Base-by-base conservation (phyloP, 2,113 vertebrate genomes). In the Recurvirostra avosetta region DNA sequence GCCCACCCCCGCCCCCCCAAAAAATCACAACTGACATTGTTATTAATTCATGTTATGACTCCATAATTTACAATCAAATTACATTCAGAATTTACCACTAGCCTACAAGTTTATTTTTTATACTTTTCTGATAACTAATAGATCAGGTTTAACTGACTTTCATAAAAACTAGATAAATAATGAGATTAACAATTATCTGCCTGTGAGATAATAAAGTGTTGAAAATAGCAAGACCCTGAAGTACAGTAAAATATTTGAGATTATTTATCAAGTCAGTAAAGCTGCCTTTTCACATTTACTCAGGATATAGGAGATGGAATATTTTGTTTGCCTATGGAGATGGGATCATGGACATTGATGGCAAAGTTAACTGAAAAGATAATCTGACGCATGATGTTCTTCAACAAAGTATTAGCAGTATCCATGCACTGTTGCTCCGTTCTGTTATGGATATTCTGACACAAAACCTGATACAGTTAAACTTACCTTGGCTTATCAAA, bases 161-260 rank as follows among this genome's bases (percentile, higher is more conserved):
- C 93, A 97, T 59, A 94, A 34, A 95, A 96, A 96, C 34, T 38
- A 95, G 91, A 94, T 95, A 96, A 98, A 97, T 97, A 95, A 95
- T 56, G 90, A 96, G 78, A 92, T 92, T 81, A 94, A 80, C 68
- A 86, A 91, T 93, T 97, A 95, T 74, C 86, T 86, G 58, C 91
- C 95, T 93, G 74, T 73, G 79, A 96, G 47, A 92, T 71, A 92
- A 91, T 87, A 47, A 86, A 92, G 23, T 43, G 23, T 47, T 86
- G 47, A 81, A 93, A 96, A 90, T 41, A 86, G 79, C 78, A 93
- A 76, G 72, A 92, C 50, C 86, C n/a, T 82, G 56, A 97, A 94
- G 77, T 52, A 94, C 86, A 96, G 77, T 52, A 94, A 88, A 96
- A 96, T 59, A 61, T 70, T 74, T 94, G 83, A 91, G 55, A 85